These are phyloP conservation scores for Discoglossus pictus DNA, from an alignment of 2,797 vertebrate genomes.

Conservation along the genomic window DNA sequence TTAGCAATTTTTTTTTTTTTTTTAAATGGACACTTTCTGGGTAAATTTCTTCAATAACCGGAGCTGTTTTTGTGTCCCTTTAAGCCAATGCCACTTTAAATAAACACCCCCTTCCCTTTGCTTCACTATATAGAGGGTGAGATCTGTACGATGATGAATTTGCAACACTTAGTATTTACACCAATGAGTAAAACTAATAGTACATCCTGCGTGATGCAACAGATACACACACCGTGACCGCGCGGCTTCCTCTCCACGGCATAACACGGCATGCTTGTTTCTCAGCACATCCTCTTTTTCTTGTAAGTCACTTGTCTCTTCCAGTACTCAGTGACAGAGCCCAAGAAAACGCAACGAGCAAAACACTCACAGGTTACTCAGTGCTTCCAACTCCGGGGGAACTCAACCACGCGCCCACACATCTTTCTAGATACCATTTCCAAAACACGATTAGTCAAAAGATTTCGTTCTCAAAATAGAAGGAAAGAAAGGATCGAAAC, in stretches of 20 bases:
- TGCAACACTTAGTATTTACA: constrained; percentile 49
- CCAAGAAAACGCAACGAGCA: constrained; percentile 50
- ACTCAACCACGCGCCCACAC: constrained; percentile 23
- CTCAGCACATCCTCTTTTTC: constrained; percentile 60
- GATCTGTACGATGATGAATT: not conserved
- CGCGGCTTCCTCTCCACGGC: constrained; percentile 53
- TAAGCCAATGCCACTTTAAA: too few relatives aligned
- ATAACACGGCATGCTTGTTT: constrained; percentile 44
- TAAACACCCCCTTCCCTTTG: too few relatives aligned
- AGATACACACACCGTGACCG: constrained; percentile 56
- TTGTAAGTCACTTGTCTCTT: constrained; percentile 56
- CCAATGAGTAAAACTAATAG: too few relatives aligned
- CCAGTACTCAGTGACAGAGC: constrained; percentile 41
- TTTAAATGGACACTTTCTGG: too few relatives aligned
- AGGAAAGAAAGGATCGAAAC: constrained; percentile 26
- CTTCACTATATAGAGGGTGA: not conserved
- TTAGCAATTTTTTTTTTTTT: too few relatives aligned
- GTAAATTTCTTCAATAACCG: too few relatives aligned
- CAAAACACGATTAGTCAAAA: constrained; percentile 47
- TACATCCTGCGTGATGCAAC: too few relatives aligned
- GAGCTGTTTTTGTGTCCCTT: too few relatives aligned
- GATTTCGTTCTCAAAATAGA: constrained; percentile 18
- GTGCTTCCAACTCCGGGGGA: constrained; percentile 51
- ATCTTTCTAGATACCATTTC: constrained; percentile 29
- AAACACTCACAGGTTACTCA: constrained; percentile 56